Percentiles rank a stretch among this genome's conserved stretches.
phyloP scores from a whole-genome alignment of 2,888 invertebrate genomes.

The Carterocephalus palaemon region DNA sequence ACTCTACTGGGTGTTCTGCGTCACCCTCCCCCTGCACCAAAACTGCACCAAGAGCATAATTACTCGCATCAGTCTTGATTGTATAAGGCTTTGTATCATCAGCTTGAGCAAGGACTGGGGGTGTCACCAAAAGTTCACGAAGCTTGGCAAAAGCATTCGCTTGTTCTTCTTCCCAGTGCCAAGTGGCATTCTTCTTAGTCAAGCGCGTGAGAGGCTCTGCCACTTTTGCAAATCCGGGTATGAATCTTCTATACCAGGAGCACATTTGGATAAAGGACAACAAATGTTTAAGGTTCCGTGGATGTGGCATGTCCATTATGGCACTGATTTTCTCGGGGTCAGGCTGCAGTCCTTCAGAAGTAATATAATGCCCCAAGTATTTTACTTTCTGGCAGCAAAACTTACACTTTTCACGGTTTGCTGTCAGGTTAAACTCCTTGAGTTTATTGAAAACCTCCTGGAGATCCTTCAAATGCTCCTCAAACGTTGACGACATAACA shows the following conservation, averaged over 20 bases:
- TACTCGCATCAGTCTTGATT: constrained; percentile 31
- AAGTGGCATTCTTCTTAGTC: constrained; percentile 23
- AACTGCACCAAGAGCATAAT: constrained; percentile 18
- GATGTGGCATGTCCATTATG: constrained; percentile 33
- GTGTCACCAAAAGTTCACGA: neutral
- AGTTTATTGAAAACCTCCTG: constrained; percentile 25
- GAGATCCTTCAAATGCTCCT: constrained; percentile 35
- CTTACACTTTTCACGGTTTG: constrained; percentile 30
- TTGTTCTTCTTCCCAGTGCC: constrained; percentile 26
- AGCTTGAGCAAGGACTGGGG: constrained; percentile 27
- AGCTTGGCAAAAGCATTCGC: constrained; percentile 7
- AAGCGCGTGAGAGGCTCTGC: constrained; percentile 31
- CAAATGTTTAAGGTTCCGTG: constrained; percentile 34
- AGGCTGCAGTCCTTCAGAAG: constrained; percentile 28
- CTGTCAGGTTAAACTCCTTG: constrained; percentile 27
- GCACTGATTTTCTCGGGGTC: constrained; percentile 34
- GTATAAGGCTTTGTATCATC: constrained; percentile 22
- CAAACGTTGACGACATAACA: constrained; percentile 33
- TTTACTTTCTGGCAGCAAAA: constrained; percentile 23
- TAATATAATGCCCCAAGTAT: constrained; percentile 31
- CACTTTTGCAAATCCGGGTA: constrained; percentile 31
- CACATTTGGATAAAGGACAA: constrained; percentile 37
- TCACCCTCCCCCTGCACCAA: constrained; percentile 21
- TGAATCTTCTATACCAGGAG: constrained; percentile 37
- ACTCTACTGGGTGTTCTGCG: constrained; percentile 30